Conservation (phyloP, 2,113 vertebrate genomes). For the Bettongia penicillata region DNA sequence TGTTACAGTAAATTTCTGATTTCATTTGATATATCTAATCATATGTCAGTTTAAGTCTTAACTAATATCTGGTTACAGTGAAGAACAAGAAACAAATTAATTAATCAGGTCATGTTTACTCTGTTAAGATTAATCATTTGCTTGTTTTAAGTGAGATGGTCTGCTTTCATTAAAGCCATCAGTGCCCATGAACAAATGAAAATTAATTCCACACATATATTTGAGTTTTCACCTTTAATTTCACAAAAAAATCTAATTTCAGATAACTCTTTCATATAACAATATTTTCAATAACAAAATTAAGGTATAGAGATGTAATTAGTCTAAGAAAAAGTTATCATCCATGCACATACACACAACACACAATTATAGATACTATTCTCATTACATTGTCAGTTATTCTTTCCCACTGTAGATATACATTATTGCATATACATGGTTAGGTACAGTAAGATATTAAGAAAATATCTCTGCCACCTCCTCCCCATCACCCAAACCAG, state of each 20-base stretch:
- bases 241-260: slow-evolving; percentile 12
- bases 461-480: neutral
- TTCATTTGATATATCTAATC: slow-evolving; percentile 55
- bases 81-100: slow-evolving; percentile 65
- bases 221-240: slow-evolving; percentile 23
- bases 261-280: neutral
- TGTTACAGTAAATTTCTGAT: slow-evolving; percentile 49
- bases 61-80: slow-evolving; percentile 52
- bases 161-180: slow-evolving; percentile 36
- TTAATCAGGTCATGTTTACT: slow-evolving; percentile 70
- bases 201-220: neutral
- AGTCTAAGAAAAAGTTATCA: neutral
- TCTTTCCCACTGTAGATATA: neutral
- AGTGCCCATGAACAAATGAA: slow-evolving; percentile 20
- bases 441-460: neutral
- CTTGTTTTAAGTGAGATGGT: slow-evolving; percentile 25
- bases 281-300: neutral
- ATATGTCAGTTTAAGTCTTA: slow-evolving; percentile 49
- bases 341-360: neutral
- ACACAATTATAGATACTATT: neutral
- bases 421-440: neutral
- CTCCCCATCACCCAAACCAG: neutral
- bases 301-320: neutral
- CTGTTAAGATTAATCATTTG: slow-evolving; percentile 64
- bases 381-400: neutral